Evolutionary conservation across 2,888 invertebrate species (phyloP), one percentile per base, ranked within the genome.

Genomic region (Lycaena phlaeas): DNA sequence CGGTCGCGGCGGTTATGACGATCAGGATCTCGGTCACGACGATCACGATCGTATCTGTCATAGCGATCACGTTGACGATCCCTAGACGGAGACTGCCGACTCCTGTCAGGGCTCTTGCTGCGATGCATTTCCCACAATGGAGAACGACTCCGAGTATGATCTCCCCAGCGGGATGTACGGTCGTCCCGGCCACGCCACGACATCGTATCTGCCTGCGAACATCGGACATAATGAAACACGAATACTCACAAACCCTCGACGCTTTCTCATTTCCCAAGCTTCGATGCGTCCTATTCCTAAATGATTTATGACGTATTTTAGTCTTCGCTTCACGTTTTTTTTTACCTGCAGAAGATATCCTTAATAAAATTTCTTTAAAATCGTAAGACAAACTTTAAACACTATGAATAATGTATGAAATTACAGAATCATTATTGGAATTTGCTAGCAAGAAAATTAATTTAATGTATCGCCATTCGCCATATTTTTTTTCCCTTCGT

Each of bases 161-260:
- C 69, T 45, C 64, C 68, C 78, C 79, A 78, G 12, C 78, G 68
- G 46, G 70, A 55, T 41, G 59, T 57, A 40, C 78, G 67, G 48
- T 73, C 76, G 46, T 78, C 76, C 41, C 76, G 64, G 49, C 65
- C 68, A 42, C 82, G 70, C 81, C 82, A 77, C 60, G 81, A 81
- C 82, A 81, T 81, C 56, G 57, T 59, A 56, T 50, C 29, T 41
- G 64, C 74, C 82, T 81, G 82, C 58, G 75, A 81, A 81, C 73
- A 79, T 67, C 68, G 61, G 58, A 62, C 50, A 60, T 44, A 49
- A 68, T 78, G 63, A 74, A 77, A 65, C 58, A 50, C 53, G 50
- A 43, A 57, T 66, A 72, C 69, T 70, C 62, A 69, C 70, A 57
- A 57, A 62, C 56, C 61, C 59, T 45, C 51, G 53, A 48, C 43